Evolutionary conservation across 1,140 invertebrate species (phyloP).

Genomic region (Drosophila sp.): DNA sequence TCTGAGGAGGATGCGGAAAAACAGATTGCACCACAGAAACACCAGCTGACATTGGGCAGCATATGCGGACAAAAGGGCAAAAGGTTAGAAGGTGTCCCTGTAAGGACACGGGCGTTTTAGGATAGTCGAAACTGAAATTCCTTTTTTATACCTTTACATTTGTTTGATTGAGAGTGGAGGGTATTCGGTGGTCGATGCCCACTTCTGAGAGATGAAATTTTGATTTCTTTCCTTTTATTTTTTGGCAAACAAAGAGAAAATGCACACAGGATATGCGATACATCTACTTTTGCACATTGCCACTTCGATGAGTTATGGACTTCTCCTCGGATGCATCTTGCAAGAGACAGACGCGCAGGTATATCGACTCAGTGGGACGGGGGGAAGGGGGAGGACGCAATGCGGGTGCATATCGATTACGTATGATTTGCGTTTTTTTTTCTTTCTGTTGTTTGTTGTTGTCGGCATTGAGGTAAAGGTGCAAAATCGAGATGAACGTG

Average conservation of each 20-base stretch:
- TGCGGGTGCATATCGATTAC: conserved; percentile 79
- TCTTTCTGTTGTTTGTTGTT: conserved; percentile 23
- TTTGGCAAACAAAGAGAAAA: conserved; percentile 58
- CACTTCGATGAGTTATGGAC: conserved; percentile 67
- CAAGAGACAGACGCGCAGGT: conserved; percentile 30
- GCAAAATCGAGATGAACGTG: conserved; percentile 68
- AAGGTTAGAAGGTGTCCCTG: conserved; percentile 29
- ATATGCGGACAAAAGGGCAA: conserved; percentile 48
- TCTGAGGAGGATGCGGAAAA: conserved; percentile 62
- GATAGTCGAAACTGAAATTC: too few relatives aligned
- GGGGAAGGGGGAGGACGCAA: conserved; percentile 24
- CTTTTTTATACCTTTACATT: too few relatives aligned
- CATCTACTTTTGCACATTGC: conserved; percentile 80
- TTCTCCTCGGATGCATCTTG: conserved; percentile 51
- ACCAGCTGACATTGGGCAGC: conserved; percentile 63
- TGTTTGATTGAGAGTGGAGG: background rate
- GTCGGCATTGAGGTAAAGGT: conserved; percentile 54
- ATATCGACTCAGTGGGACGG: background rate
- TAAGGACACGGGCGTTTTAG: too few relatives aligned
- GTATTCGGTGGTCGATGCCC: background rate
- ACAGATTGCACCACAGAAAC: conserved; percentile 71
- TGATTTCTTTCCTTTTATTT: conserved; percentile 15
- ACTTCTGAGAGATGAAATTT: background rate
- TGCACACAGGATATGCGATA: conserved; percentile 78
- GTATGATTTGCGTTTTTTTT: conserved; percentile 71